Percentiles rank a stretch among this genome's conserved stretches.
Evolutionary conservation across 2,888 invertebrate genomes (phyloP).

Genomic region (Megastigmus dorsalis): DNA sequence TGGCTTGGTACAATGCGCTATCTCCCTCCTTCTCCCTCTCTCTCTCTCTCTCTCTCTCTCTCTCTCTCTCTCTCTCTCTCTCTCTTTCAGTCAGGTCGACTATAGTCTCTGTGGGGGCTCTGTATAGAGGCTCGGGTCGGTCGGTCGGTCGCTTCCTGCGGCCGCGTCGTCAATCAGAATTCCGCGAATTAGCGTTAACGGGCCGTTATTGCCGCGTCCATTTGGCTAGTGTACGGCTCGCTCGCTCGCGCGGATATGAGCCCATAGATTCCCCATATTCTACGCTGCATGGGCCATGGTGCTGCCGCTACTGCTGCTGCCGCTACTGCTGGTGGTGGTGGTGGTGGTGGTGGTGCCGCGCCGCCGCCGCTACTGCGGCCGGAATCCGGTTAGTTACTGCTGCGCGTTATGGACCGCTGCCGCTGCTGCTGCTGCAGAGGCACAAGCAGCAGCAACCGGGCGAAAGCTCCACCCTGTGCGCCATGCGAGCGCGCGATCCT

Average conservation of each 20-base stretch:
- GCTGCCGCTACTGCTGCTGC: neutral
- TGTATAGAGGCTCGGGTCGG: neutral
- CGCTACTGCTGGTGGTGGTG: neutral
- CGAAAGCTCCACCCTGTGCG: slow-evolving; percentile 53
- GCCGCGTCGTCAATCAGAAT: slow-evolving; percentile 73
- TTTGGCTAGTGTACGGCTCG: slow-evolving; percentile 71
- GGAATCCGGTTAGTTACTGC: slow-evolving; percentile 74
- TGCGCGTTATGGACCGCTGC: slow-evolving; percentile 68
- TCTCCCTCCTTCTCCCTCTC: neutral
- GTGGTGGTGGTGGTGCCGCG: neutral
- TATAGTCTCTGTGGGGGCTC: no score
- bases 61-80: no score
- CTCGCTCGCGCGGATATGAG: slow-evolving; percentile 72
- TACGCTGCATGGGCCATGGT: slow-evolving; percentile 57
- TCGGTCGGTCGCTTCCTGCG: slow-evolving; percentile 22
- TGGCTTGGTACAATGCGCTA: neutral
- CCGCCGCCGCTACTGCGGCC: slow-evolving; percentile 37
- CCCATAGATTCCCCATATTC: slow-evolving; percentile 74
- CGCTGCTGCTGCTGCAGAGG: slow-evolving; percentile 23
- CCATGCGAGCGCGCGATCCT: slow-evolving; percentile 37
- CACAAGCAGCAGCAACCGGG: slow-evolving; percentile 64
- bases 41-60: neutral
- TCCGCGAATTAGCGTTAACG: slow-evolving; percentile 75
- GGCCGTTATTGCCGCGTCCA: slow-evolving; percentile 75
- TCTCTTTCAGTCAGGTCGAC: no score